These are phyloP conservation scores for Rhogogaster chlorosoma DNA, from an alignment of 2,888 invertebrate species.

Conservation along the genomic window DNA sequence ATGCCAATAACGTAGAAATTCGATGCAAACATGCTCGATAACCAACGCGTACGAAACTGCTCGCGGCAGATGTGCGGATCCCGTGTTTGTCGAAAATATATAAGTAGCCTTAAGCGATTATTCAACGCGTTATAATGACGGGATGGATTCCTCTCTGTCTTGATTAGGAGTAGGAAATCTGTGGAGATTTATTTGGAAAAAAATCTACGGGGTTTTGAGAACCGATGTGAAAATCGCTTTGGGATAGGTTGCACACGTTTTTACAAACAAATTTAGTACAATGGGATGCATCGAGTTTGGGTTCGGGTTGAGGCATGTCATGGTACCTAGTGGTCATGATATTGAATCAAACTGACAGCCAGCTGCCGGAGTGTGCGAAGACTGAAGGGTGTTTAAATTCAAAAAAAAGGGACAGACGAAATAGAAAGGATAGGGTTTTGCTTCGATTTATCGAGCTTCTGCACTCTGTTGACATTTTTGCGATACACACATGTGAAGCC, in stretches of 20 bases:
- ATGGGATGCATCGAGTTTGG: background rate
- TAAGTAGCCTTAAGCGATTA: background rate
- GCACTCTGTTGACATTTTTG: background rate
- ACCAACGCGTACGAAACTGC: background rate
- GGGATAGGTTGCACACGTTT: background rate
- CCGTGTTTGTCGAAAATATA: background rate
- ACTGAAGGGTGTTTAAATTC: background rate
- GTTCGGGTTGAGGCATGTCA: background rate
- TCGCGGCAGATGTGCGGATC: slow-evolving; percentile 1
- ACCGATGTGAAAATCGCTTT: background rate
- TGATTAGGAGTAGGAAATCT: too few species aligned
- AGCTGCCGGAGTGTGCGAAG: background rate
- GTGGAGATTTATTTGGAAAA: too few species aligned
- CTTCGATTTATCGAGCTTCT: background rate
- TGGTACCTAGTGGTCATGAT: background rate
- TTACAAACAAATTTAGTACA: background rate
- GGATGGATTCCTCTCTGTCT: background rate
- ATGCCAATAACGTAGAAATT: slow-evolving; percentile 43
- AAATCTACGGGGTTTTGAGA: too few species aligned
- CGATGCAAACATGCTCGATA: slow-evolving; percentile 29
- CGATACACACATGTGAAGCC: too few species aligned
- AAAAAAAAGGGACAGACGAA: background rate
- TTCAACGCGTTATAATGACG: too few species aligned
- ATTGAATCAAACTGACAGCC: slow-evolving; percentile 32
- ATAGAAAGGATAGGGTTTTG: background rate